Base-by-base conservation (phyloP, 2,113 vertebrate genomes). In the Cyprinodon variegatus region DNA sequence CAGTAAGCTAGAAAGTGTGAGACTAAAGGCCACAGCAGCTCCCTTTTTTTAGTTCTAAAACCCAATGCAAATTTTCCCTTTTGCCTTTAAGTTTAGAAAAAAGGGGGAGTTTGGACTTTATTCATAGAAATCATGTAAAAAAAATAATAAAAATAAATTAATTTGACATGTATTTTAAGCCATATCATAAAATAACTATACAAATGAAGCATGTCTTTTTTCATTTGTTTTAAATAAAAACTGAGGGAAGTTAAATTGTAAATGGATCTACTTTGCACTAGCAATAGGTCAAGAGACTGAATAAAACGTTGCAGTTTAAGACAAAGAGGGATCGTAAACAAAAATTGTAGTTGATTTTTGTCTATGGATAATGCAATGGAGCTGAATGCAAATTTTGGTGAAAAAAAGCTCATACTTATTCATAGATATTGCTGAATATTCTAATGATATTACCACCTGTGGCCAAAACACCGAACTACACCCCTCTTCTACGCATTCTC, bases 331-430 rank as follows among this genome's bases (percentile, higher is more conserved):
- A 70, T 0, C 73, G 59, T 63, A 79, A 72, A 76, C 72, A 76
- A 48, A 60, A 66, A 20, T n/a, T n/a, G 69, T 81, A 71, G 79
- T 65, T 69, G 68, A 81, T 68, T 72, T 48, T 62, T 79, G 41
- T 57, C 29, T 13, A 1, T 2, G 3, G 66, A 64, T 50, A 62
- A 41, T 29, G 29, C 29, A 29, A 29, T 29, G 29, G 29, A 29
- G 29, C n/a, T 41, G 4, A 63, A 9, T 9, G 64, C 60, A 61
- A 29, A 61, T 70, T 68, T 77, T 41, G 61, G 61, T 60, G 60
- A 0, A 74, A 77, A 61, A 36, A 29, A 76, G 14, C 43, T 71
- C 70, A 59, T 45, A 0, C 29, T 74, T 59, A 61, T 38, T 61
- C 29, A 63, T 37, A 71, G 70, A 29, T 29, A 29, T 1, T 29